A percentile compares a stretch with the other conserved stretches of the same genome.
Conservation (phyloP, 2,797 vertebrate species). For the Chloroceryle amazona region DNA sequence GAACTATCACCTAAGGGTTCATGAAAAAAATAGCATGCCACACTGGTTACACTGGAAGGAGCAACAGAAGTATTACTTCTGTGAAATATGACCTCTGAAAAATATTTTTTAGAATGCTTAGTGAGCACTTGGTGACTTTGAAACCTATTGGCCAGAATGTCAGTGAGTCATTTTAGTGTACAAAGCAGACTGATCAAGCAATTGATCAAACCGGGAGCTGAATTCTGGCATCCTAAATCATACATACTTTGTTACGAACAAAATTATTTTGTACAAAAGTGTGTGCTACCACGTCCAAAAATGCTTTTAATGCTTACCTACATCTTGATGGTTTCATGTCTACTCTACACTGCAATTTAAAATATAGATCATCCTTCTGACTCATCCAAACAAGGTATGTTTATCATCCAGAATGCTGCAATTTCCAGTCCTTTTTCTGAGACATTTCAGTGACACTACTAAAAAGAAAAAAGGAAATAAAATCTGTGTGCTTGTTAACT, state of each 20-base stretch:
- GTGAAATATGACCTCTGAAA: neutral
- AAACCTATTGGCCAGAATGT: neutral
- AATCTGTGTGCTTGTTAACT: neutral
- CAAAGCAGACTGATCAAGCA: neutral
- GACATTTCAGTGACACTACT: neutral
- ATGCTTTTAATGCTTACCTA: neutral
- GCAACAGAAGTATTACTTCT: neutral
- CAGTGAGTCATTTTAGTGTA: neutral
- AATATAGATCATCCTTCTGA: neutral
- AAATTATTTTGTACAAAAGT: neutral
- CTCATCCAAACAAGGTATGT: neutral
- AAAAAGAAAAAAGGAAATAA: conserved; percentile 14
- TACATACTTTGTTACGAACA: neutral
- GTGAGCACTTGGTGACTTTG: neutral
- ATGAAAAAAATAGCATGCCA: neutral
- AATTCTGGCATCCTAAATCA: neutral
- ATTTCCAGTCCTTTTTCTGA: neutral
- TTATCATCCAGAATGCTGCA: neutral
- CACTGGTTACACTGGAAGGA: neutral
- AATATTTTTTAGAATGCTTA: neutral
- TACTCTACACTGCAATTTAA: neutral
- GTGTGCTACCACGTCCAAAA: neutral
- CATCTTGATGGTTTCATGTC: neutral
- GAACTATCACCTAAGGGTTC: neutral
- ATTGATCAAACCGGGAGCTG: neutral